A percentile compares a stretch with the other conserved stretches of the same genome.
Evolutionary conservation across 2,888 invertebrate genomes (phyloP).

Genomic region (Epiblema foenella): DNA sequence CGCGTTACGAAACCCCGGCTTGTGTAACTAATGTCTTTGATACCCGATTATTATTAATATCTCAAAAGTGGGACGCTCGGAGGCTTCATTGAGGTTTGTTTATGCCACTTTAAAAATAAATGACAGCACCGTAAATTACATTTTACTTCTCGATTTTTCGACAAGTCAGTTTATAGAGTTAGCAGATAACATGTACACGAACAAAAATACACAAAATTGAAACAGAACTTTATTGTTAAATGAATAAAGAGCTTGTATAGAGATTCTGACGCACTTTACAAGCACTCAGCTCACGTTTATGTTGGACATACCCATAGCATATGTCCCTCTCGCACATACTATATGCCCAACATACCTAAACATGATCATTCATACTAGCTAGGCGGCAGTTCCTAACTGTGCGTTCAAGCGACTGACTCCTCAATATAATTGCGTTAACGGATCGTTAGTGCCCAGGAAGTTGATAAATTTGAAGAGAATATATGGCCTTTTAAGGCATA

Average conservation of each 20-base stretch:
- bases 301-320: too few species aligned
- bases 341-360: too few species aligned
- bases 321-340: too few species aligned
- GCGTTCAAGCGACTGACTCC: neutral
- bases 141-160: neutral
- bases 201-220: neutral
- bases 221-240: neutral
- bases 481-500: too few species aligned
- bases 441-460: neutral
- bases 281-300: too few species aligned
- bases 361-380: too few species aligned
- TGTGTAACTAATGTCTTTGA: slow-evolving; percentile 35
- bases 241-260: neutral
- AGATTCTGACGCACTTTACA: too few species aligned
- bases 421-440: neutral
- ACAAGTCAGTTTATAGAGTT: neutral
- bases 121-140: neutral
- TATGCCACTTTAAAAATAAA: neutral
- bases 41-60: slow-evolving; percentile 25
- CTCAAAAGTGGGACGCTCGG: slow-evolving; percentile 18
- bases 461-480: neutral
- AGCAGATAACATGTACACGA: neutral
- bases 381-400: too few species aligned
- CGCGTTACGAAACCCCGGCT: slow-evolving; percentile 17
- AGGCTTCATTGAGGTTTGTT: neutral